Base-by-base conservation (phyloP, 2,888 invertebrate genomes). In the Dicranocentrus wangi region DNA sequence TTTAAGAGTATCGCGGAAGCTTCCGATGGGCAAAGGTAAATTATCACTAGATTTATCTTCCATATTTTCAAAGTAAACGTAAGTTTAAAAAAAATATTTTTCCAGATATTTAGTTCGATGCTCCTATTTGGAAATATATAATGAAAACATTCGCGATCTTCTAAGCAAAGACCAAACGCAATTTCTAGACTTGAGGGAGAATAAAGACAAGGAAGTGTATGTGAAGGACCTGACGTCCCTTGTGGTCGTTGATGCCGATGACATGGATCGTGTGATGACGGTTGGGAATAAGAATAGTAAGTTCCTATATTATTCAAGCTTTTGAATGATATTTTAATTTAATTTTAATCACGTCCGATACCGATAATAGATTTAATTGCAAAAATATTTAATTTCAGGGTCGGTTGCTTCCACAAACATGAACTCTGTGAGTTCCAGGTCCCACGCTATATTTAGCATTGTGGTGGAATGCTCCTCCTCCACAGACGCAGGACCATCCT, bases 91-190 rank as follows among this genome's bases (percentile, higher is more conserved):
- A n/a, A n/a, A 25, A 81, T 55, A 72, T 72, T 82, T 32, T 10
- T 42, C 5, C 27, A n/a, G 5, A 42, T n/a, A 23, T 19, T 25
- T 19, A 43, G 99, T 99, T 5, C 93, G 98, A 86, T 98, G 98
- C 3, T 98, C 99, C 0, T 99, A 99, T 89, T 91, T 99, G 89
- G 99, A 99, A 91, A 99, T 99, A 83, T 99, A 99, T 90, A 99
- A 99, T 89, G 99, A 99, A 89, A 99, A 99, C 89, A 97, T 99
- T 0, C 92, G 98, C 27, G 99, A 99, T 90, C 91, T 99, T 55
- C 90, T 99, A 2, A 94, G 94, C 5, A 95, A 95, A 89, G 95
- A 97, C 89, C 95, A 96, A 39, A 93, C 27, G 3, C 90, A 98
- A 15, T 97, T 98, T 89, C 95, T 99, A 0, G 96, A 98, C 89